Base-by-base conservation (phyloP, 2,888 invertebrate genomes). In the Trissolcus brochymenae region DNA sequence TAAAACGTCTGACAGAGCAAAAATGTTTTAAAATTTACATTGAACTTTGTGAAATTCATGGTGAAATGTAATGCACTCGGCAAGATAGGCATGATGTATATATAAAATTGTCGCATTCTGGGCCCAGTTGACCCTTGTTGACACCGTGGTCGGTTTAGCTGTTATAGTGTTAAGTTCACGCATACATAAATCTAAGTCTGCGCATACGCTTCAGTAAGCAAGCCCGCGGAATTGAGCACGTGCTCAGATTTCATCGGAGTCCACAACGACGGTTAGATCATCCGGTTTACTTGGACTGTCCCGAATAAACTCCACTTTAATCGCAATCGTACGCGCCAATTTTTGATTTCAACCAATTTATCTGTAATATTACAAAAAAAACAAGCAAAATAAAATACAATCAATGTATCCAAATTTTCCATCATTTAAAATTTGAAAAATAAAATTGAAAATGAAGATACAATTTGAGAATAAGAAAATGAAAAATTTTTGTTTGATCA, bases 121-220 rank as follows among this genome's bases (percentile, higher is more conserved):
- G 86, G 85, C 81, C 88, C 85, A 88, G 87, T 89, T 89, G 85
- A 89, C 88, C 89, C 88, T 84, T 81, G 88, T 89, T 89, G 87
- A 89, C 89, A 88, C 82, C 80, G 82, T 82, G 83, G 79, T 87
- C 85, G 88, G 89, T 88, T 89, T 89, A 89, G 88, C 88, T 88
- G 87, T 87, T 87, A 83, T 81, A 83, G 87, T 87, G 87, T 86
- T 87, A 87, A 87, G 82, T 86, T 86, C 85, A 87, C 86, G 86
- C 86, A 86, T 87, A 87, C 86, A 88, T 85, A 88, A 88, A 88
- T 88, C 87, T 85, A 87, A 87, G 87, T 85, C 85, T 84, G 84
- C 85, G 84, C 84, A 86, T 84, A 84, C 84, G 85, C 81, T 83
- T 86, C 85, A 84, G 85, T 82, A 79, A 81, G 76, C 80, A 78